Evolutionary conservation across 2,888 invertebrate species (phyloP).

Genomic region (Gastracanthus pulcherrimus): DNA sequence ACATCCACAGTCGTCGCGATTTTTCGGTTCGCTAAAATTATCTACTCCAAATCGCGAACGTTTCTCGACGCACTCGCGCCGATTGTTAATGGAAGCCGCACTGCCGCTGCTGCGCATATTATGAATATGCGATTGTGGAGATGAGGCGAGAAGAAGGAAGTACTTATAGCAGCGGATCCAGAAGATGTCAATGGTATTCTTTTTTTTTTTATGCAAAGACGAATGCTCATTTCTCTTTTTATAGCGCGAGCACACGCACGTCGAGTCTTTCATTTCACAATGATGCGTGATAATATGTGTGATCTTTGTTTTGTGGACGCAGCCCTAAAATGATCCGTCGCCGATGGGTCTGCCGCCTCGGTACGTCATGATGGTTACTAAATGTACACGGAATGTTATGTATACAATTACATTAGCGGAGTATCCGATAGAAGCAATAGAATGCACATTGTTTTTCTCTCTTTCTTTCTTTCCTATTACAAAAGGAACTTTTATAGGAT

Average conservation of each 20-base stretch:
- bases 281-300: not conserved
- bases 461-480: not conserved
- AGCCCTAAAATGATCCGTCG: conserved; percentile 16
- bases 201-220: too few relatives aligned
- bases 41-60: too few relatives aligned
- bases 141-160: not conserved
- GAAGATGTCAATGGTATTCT: too few relatives aligned
- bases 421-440: not conserved
- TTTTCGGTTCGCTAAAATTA: not conserved
- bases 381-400: not conserved
- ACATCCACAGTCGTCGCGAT: not conserved
- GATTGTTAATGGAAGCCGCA: not conserved
- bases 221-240: not conserved
- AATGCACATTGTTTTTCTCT: not conserved
- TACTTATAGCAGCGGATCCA: too few relatives aligned
- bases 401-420: not conserved
- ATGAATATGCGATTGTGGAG: not conserved
- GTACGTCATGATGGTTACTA: conserved; percentile 6
- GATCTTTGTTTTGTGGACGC: conserved; percentile 3
- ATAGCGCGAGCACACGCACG: not conserved
- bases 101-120: not conserved
- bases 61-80: not conserved
- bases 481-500: not conserved
- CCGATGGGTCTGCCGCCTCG: not conserved
- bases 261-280: not conserved